These are phyloP conservation scores for Condylostylus longicornis DNA, from an alignment of 1,140 invertebrate genomes.

Conservation along the genomic window DNA sequence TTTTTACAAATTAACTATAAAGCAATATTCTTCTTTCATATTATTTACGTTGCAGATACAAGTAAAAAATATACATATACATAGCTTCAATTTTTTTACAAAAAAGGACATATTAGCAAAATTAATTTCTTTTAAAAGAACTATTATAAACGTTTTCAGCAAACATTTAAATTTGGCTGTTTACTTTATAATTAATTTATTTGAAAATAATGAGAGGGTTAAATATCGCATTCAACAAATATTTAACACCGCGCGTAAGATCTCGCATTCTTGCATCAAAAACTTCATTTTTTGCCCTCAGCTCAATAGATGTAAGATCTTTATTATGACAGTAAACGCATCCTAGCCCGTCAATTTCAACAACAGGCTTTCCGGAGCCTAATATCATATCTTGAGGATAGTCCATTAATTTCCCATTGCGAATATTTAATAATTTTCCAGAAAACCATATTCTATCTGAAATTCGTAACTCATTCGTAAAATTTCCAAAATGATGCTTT, in stretches of 20 bases:
- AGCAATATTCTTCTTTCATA: too few relatives aligned
- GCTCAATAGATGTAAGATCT: conserved; percentile 36
- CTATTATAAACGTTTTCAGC: too few relatives aligned
- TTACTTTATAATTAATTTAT: too few relatives aligned
- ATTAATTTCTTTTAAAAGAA: too few relatives aligned
- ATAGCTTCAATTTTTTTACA: too few relatives aligned
- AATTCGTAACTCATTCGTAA: conserved; percentile 44
- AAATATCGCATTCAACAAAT: conserved; percentile 56
- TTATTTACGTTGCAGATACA: too few relatives aligned
- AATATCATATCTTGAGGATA: conserved; percentile 33
- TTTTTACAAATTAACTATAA: too few relatives aligned
- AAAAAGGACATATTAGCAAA: too few relatives aligned
- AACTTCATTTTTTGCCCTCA: conserved; percentile 24
- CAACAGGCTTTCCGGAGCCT: conserved; percentile 38
- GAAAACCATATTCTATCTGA: conserved; percentile 59
- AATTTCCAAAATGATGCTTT: conserved; percentile 52
- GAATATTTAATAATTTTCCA: conserved; percentile 37
- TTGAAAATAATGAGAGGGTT: conserved; percentile 62
- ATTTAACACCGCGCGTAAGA: conserved; percentile 47
- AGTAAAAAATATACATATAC: too few relatives aligned
- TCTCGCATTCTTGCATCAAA: conserved; percentile 39
- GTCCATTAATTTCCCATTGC: conserved; percentile 13
- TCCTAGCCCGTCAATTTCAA: conserved; percentile 46
- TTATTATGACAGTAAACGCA: conserved; percentile 49
- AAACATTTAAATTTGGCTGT: too few relatives aligned